A percentile compares a stretch with the other conserved stretches of the same genome.
Conservation (phyloP, 1,140 invertebrate species). For the Microplitis demolitor region DNA sequence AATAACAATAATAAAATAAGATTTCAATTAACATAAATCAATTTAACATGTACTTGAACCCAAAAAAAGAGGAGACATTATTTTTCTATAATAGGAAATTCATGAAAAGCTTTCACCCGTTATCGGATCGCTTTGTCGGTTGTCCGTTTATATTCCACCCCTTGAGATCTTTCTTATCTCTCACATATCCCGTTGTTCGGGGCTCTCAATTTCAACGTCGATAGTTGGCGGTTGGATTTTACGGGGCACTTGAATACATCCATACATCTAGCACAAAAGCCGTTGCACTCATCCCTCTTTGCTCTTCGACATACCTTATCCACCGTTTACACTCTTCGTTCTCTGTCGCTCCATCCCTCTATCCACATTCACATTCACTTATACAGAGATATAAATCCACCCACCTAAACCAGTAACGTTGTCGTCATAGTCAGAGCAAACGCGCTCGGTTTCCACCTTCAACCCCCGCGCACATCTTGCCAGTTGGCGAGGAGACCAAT, state of each 20-base stretch:
- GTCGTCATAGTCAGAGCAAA: no score
- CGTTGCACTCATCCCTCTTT: constrained; percentile 1
- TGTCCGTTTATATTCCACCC: constrained; percentile 11
- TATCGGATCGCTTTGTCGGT: constrained; percentile 25
- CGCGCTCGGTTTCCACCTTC: not conserved
- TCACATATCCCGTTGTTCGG: not conserved
- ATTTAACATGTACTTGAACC: not conserved
- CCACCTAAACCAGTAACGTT: no score
- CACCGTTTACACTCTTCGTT: not conserved
- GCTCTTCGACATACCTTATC: not conserved
- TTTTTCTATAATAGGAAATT: not conserved
- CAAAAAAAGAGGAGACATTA: not conserved
- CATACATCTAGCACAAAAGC: not conserved
- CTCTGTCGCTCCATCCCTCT: not conserved
- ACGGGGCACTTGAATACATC: constrained; percentile 1
- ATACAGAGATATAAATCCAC: not conserved
- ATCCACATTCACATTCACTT: no score
- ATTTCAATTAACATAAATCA: no score
- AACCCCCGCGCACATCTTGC: constrained; percentile 13
- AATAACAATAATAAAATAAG: no score
- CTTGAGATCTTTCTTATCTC: constrained; percentile 8
- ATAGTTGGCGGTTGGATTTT: constrained; percentile 16
- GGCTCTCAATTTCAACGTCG: constrained; percentile 13
- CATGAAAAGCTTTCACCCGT: constrained; percentile 6
- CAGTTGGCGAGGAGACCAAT: constrained; percentile 47